Conservation (phyloP, 1,140 invertebrate species). For the Plutomurus gul region DNA sequence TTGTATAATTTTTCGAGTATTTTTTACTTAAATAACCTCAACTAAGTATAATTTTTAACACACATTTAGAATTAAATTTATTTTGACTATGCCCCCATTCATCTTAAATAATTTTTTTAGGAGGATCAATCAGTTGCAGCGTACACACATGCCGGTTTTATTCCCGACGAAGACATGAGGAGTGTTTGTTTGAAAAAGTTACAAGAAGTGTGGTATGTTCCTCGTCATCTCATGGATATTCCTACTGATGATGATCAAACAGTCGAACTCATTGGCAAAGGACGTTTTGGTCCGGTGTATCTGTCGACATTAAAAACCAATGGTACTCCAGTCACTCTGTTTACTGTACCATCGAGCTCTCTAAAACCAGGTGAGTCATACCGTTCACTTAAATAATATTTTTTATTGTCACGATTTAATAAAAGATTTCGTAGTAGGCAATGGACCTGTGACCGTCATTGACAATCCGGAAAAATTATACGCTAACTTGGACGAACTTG, state of each 20-base stretch:
- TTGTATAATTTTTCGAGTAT: too few relatives aligned
- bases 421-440: background rate
- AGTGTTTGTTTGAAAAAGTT: constrained; percentile 63
- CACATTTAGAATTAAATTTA: too few relatives aligned
- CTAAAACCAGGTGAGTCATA: constrained; percentile 12
- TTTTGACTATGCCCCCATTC: too few relatives aligned
- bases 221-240: constrained; percentile 69
- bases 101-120: constrained; percentile 25
- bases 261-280: constrained; percentile 69
- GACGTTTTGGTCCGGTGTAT: constrained; percentile 73
- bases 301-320: constrained; percentile 47
- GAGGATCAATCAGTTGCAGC: constrained; percentile 35
- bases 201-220: constrained; percentile 74
- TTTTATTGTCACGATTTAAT: background rate
- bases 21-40: too few relatives aligned
- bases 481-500: constrained; percentile 71
- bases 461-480: constrained; percentile 41
- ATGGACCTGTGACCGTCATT: background rate
- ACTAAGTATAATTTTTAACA: too few relatives aligned
- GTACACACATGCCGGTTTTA: constrained; percentile 49
- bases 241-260: constrained; percentile 53
- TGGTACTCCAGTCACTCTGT: constrained; percentile 42
- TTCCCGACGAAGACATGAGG: constrained; percentile 48
- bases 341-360: constrained; percentile 19
- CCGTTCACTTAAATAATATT: background rate